Conservation (phyloP, 2,888 invertebrate species). For the Metellina segmentata region DNA sequence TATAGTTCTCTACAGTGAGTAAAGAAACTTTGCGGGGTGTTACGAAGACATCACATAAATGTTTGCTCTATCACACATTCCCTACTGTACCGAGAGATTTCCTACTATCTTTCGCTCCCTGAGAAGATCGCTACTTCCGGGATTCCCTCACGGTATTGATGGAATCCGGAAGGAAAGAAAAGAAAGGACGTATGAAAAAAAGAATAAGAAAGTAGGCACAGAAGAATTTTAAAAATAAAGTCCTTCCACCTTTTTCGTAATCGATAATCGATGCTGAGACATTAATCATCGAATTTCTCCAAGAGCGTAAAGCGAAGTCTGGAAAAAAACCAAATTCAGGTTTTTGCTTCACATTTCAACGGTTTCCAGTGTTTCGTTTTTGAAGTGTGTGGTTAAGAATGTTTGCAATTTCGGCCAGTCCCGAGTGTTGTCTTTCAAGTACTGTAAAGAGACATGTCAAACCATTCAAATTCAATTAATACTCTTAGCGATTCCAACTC, state of each 20-base stretch:
- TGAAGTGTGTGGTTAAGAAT: background rate
- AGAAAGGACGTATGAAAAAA: background rate
- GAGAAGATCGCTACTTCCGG: slow-evolving; percentile 25
- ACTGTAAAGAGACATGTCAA: no score
- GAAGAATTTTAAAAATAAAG: slow-evolving; percentile 52
- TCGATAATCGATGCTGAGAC: slow-evolving; percentile 58
- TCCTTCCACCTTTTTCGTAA: slow-evolving; percentile 49
- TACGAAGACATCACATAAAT: background rate
- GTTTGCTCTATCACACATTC: background rate
- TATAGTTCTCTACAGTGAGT: no score
- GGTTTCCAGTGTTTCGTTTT: background rate
- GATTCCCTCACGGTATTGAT: slow-evolving; percentile 29
- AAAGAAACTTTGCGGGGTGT: background rate
- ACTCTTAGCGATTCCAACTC: no score
- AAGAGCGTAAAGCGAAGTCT: slow-evolving; percentile 12
- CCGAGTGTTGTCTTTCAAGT: no score
- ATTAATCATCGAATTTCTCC: slow-evolving; percentile 61
- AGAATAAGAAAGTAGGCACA: background rate
- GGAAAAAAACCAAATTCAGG: background rate
- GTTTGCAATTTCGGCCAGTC: background rate
- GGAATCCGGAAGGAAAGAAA: slow-evolving; percentile 22
- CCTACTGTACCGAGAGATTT: background rate
- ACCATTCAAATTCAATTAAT: no score
- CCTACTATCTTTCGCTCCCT: slow-evolving; percentile 6
- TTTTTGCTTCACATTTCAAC: background rate